Evolutionary conservation across 2,888 invertebrate genomes (phyloP).

Genomic region (Machimus rusticus): DNA sequence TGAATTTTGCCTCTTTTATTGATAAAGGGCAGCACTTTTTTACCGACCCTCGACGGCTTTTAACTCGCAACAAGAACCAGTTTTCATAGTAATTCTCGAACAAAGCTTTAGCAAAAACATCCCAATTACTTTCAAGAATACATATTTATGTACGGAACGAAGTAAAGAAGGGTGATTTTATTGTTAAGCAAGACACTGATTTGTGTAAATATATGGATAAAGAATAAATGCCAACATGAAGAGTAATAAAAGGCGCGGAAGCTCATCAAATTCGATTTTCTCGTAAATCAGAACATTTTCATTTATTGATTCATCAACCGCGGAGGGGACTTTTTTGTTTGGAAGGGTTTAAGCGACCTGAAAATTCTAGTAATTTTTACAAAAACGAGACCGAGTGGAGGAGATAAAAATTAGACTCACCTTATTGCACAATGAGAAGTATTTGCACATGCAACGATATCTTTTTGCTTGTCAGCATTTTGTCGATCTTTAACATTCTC

Average conservation of each 20-base stretch:
- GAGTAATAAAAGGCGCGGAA: not conserved
- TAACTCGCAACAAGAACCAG: not conserved
- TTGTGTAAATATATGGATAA: not conserved
- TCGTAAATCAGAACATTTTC: not conserved
- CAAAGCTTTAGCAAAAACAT: not conserved
- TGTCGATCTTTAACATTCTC: not conserved
- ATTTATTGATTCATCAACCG: not conserved
- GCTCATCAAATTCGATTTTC: not conserved
- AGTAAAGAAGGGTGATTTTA: not conserved
- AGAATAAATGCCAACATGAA: not conserved
- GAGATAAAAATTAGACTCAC: constrained; percentile 20
- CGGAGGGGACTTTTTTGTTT: not conserved
- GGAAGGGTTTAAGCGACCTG: not conserved
- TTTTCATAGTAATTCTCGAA: not conserved
- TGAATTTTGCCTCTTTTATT: not conserved
- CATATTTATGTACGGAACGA: not conserved
- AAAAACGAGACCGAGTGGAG: too few relatives aligned
- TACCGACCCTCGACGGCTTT: not conserved
- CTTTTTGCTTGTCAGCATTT: constrained; percentile 22
- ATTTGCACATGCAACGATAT: constrained; percentile 44
- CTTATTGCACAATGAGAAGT: constrained; percentile 44
- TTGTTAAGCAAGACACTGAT: not conserved
- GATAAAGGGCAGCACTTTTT: not conserved
- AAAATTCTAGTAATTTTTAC: too few relatives aligned
- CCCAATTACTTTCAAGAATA: not conserved